Evolutionary conservation across 2,797 vertebrate species (phyloP), one percentile per base, ranked within the genome.

Genomic region (Melanotaenia pygmaea): DNA sequence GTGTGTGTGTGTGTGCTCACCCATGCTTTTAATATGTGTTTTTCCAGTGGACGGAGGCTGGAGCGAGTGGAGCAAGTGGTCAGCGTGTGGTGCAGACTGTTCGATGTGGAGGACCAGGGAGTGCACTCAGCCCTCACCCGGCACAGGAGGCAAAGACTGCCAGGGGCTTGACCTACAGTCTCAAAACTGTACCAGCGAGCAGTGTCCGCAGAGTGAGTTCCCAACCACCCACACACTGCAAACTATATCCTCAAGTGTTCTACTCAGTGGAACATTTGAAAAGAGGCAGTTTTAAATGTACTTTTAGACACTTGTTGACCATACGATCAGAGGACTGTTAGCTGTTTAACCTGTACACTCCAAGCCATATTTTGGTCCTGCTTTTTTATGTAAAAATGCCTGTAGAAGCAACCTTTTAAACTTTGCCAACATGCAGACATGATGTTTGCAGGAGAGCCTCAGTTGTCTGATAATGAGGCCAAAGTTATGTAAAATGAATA

Each of bases 31-130:
- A 35, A 0, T 87, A 53, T 90, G 47, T 86, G 58, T 89, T 84
- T 89, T 84, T 75, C 81, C 92, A 99, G 98, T 99, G 86, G 97
- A 98, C 0, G 98, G 98, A 8, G 96, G 95, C 81, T 99, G 98
- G 98, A 97, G 96, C 0, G 95, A 97, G 30, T 99, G 98, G 98
- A 98, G 97, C 93, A 96, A 97, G 81, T 99, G 98, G 98, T 98
- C 97, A 0, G 94, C 96, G 8, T 99, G 98, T 0, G 96, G 96
- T 1, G 91, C 95, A 0, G 98, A 99, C 87, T 99, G 98, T 80
- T 96, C 96, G 0, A 96, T 96, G 93, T 98, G 97, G 98, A 94
- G 98, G 68, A 99, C 94, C 91, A 94, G 98, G 0, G 97, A 98
- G 82, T 99, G 98, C 86, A 96, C 96, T 0, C 97, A 99, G 84